These are phyloP conservation scores for Danionella dracula DNA, from an alignment of 2,797 vertebrate genomes.

Conservation along the genomic window DNA sequence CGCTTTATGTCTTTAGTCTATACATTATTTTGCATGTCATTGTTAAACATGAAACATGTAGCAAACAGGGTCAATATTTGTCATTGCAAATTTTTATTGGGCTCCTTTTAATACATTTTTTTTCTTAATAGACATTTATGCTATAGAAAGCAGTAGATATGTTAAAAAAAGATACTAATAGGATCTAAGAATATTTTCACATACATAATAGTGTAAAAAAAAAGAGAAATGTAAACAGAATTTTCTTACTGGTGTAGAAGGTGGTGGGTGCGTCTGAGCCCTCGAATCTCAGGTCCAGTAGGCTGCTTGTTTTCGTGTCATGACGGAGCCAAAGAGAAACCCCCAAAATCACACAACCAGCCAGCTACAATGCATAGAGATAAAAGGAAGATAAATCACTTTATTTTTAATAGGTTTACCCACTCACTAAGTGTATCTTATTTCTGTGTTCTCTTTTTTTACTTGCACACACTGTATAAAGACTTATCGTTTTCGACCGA, in stretches of 20 bases:
- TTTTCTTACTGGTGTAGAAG: constrained; percentile 82
- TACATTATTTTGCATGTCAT: too few species aligned
- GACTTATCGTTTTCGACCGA: neutral
- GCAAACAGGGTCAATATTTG: too few species aligned
- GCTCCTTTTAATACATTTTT: too few species aligned
- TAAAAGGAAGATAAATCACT: neutral
- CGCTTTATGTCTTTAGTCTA: too few species aligned
- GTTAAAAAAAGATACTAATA: too few species aligned
- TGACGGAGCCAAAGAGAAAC: constrained; percentile 94
- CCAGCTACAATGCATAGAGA: constrained; percentile 60
- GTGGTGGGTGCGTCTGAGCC: constrained; percentile 78
- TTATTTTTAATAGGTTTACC: neutral
- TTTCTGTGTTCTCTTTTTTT: too few species aligned
- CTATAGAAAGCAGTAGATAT: too few species aligned
- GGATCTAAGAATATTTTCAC: too few species aligned
- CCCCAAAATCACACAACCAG: constrained; percentile 90
- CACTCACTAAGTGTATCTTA: too few species aligned
- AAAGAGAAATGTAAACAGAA: neutral
- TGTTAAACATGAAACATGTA: too few species aligned
- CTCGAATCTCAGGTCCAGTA: constrained; percentile 76
- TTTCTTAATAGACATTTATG: too few species aligned
- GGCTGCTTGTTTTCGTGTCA: constrained; percentile 81
- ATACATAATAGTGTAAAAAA: neutral
- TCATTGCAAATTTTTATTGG: too few species aligned
- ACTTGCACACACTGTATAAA: neutral